Percentiles rank a stretch among this genome's conserved stretches.
Conservation (phyloP, 2,888 invertebrate genomes). For the Aelia acuminata region DNA sequence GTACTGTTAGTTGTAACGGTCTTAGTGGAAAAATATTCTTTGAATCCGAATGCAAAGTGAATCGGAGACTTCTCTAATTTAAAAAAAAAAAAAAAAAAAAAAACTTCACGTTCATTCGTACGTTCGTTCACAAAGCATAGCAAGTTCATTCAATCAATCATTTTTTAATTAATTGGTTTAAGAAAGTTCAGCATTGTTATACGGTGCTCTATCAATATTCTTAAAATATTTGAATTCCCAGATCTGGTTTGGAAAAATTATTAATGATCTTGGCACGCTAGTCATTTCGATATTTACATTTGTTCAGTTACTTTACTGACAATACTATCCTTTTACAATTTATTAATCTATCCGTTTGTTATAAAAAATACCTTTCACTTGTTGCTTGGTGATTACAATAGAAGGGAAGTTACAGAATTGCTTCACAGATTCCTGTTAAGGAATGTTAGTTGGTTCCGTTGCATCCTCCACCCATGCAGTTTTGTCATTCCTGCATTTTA, state of each 20-base stretch:
- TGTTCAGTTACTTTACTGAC: neutral
- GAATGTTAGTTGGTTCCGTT: slow-evolving; percentile 1
- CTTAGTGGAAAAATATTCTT: neutral
- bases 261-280: neutral
- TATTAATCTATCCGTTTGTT: slow-evolving; percentile 5
- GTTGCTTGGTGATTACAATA: neutral
- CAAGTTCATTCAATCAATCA: no score
- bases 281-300: neutral
- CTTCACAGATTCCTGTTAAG: slow-evolving; percentile 10
- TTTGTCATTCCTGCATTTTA: neutral
- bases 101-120: no score
- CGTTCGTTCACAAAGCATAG: no score
- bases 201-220: neutral
- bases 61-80: neutral
- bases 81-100: neutral
- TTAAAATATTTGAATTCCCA: neutral
- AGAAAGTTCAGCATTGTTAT: neutral
- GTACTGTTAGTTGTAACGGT: slow-evolving; percentile 39
- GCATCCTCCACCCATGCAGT: neutral
- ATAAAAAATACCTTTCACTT: slow-evolving; percentile 2
- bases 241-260: neutral
- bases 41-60: neutral
- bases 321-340: neutral
- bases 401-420: neutral
- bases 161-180: no score